phyloP scores from a whole-genome alignment of 2,888 invertebrate genomes.

The Sclerodermus sp. region DNA sequence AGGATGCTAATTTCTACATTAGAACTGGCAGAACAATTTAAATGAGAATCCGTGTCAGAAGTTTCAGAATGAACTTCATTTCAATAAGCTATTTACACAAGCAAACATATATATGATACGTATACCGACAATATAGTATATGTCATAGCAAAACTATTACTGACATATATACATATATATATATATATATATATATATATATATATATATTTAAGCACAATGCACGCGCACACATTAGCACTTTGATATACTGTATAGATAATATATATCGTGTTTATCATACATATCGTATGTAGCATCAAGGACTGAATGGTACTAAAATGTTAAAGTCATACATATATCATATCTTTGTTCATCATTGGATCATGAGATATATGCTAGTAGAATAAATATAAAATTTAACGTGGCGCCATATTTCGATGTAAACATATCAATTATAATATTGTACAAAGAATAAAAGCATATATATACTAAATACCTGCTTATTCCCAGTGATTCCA shows the following conservation, averaged over 20 bases:
- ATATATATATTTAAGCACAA: too few relatives aligned
- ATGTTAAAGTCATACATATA: too few relatives aligned
- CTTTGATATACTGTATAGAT: too few relatives aligned
- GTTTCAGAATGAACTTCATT: neutral
- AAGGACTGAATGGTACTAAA: too few relatives aligned
- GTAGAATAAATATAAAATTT: conserved; percentile 20
- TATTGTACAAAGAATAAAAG: conserved; percentile 34
- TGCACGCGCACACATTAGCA: too few relatives aligned
- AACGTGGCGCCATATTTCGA: conserved; percentile 33
- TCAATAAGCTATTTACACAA: neutral
- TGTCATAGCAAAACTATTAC: neutral
- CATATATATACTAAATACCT: too few relatives aligned
- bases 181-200: too few relatives aligned
- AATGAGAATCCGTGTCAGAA: neutral
- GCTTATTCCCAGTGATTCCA: too few relatives aligned
- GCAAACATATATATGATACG: neutral
- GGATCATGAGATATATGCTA: conserved; percentile 11
- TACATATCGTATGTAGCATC: neutral
- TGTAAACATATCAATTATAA: conserved; percentile 35
- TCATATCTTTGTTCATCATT: too few relatives aligned
- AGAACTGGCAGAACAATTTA: neutral
- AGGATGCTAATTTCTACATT: too few relatives aligned
- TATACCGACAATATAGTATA: neutral
- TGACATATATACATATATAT: too few relatives aligned
- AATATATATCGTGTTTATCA: neutral